Evolutionary conservation across 2,797 vertebrate species (phyloP), one percentile per base, ranked within the genome.

Genomic region (Coregonus suidteri): DNA sequence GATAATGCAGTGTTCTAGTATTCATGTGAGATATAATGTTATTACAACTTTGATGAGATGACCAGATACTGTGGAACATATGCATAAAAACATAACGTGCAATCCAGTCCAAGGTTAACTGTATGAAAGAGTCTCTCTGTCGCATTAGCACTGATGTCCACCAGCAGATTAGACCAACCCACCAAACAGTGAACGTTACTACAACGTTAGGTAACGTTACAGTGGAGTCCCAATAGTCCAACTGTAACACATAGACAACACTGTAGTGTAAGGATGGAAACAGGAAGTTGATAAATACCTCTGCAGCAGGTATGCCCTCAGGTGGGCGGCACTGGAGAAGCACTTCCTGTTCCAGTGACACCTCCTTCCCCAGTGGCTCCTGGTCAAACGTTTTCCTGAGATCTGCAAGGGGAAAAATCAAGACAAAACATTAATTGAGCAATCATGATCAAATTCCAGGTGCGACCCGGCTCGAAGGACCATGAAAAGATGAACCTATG

Each of bases 381-480:
- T 99, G 97, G 82, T 99, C 97, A 15, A 99, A 99, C 3, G 96
- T 96, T 86, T 99, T 99, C 88, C 95, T 96, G 73, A 99, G 92
- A 91, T 98, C 97, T 99, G 84, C 1, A 83, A 83, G 81, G 81
- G 31, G 54, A 65, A 13, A 65, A 3, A 77, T 9, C 15, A 51
- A 18, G 14, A 52, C 18, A 13, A n/a, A 75, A 18, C 73, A 64
- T 81, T 59, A 78, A 66, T 66, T 66, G 3, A 34, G 14, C 30
- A 66, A 4, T 13, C 18, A 41, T 16, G 59, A n/a, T 20, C 59
- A n/a, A 20, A 11, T 62, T 4, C 20, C n/a, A 20, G 2, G 59
- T 9, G n/a, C n/a, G 56, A n/a, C 56, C 59, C n/a, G 5, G 53
- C 15, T 18, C n/a, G n/a, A 7, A 62, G 20, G 59, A 11, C n/a